Evolutionary conservation across 2,797 vertebrate genomes (phyloP).

Genomic region (Xiphorhynchus erythropygius): DNA sequence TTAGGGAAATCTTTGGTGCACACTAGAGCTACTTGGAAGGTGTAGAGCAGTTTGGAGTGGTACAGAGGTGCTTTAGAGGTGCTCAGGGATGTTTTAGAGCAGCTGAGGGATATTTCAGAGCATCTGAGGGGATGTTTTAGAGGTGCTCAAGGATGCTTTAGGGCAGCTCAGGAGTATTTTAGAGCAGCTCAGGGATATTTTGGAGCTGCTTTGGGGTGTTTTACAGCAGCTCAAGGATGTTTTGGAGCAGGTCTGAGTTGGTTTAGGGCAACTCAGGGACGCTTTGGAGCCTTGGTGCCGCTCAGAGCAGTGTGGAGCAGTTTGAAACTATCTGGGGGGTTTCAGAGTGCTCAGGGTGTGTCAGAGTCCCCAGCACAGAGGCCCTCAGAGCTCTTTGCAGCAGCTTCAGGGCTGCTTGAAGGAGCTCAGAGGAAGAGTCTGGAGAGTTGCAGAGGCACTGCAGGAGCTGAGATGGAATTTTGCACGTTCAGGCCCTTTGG

Average conservation of each 20-base stretch:
- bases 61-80: background rate
- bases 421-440: background rate
- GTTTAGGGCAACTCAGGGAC: background rate
- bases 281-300: background rate
- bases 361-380: background rate
- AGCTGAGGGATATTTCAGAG: too few species aligned
- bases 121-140: background rate
- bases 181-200: background rate
- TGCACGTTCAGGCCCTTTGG: background rate
- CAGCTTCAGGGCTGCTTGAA: background rate
- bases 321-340: background rate
- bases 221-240: background rate
- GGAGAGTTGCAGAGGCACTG: background rate
- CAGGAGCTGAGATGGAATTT: background rate
- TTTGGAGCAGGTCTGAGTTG: background rate
- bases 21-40: background rate
- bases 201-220: too few species aligned
- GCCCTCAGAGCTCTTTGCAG: background rate
- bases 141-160: too few species aligned
- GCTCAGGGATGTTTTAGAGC: background rate
- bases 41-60: rapidly evolving
- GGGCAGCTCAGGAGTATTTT: background rate
- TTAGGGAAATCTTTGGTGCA: background rate
- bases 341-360: background rate
- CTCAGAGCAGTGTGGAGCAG: background rate